Base-by-base conservation (phyloP, 2,113 vertebrate species). In the Gymnogyps californianus region DNA sequence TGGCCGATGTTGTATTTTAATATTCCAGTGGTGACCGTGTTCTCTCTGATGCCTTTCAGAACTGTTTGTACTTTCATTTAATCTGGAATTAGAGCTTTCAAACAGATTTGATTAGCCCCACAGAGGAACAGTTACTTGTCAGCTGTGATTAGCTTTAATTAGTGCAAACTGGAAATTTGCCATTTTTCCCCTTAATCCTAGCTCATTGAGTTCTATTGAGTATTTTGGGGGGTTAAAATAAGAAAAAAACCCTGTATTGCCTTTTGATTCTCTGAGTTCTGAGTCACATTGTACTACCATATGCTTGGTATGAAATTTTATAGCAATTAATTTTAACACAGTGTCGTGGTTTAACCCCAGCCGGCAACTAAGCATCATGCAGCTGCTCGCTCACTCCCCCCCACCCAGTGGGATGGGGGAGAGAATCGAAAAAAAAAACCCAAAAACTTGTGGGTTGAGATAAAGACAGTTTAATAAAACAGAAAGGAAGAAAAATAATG, bases 81-180 rank as follows among this genome's bases (percentile, higher is more conserved):
- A 89, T 85, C 79, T 78, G 66, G 75, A 89, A 65, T 24, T 67
- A 85, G 64, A 44, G 3, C 78, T 94, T 91, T 81, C 49, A 71
- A 67, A 34, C 54, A 65, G 71, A 93, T 85, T 90, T 92, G 85
- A 71, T 84, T 92, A 96, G 83, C 47, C 47, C 77, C 42, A 77
- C 28, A 88, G 19, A 67, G 88, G 79, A 89, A 42, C 38, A 76
- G 78, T 81, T 69, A 78, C 51, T 72, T 92, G 65, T 91, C 61
- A 88, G 52, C 77, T 90, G 66, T 93, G 84, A 77, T 85, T 96
- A 96, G 36, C 76, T 87, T 90, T 95, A 91, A 95, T 96, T 87
- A 89, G 69, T 9, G 9, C 72, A 91, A 92, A 57, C 94, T 40
- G 62, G 29, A 55, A 67, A 74, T 47, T 55, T 51, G 40, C 67